phyloP scores from a whole-genome alignment of 2,888 invertebrate genomes.

The Xestobium rufovillosum region DNA sequence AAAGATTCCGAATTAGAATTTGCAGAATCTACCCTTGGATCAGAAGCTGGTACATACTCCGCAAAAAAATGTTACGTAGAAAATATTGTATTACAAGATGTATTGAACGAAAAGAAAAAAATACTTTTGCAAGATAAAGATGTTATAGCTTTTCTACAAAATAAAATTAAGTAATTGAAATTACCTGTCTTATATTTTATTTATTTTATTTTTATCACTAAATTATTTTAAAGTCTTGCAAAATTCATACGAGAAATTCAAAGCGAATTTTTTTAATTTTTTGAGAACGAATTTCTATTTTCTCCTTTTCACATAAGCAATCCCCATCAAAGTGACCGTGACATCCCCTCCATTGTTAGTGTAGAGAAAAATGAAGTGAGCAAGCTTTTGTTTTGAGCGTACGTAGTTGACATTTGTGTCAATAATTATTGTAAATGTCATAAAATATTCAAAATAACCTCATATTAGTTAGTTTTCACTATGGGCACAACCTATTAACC shows the following conservation, averaged over 20 bases:
- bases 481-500: no score
- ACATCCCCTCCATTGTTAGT: conserved; percentile 22
- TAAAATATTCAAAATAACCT: background rate
- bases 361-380: conserved; percentile 27
- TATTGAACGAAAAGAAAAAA: conserved; percentile 30
- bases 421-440: conserved; percentile 20
- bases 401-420: conserved; percentile 34
- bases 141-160: no score
- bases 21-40: background rate
- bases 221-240: background rate
- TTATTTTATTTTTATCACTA: conserved; percentile 3
- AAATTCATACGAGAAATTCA: no score
- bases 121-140: conserved; percentile 26
- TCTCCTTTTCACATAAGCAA: no score
- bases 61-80: conserved; percentile 23
- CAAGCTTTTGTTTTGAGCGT: conserved; percentile 36
- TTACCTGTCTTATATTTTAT: conserved; percentile 8
- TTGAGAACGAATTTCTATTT: no score
- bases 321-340: no score
- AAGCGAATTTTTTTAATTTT: no score
- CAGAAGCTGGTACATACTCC: conserved; percentile 6
- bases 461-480: background rate
- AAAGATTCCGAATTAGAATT: background rate
- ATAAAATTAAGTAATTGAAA: conserved; percentile 5
- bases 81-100: conserved; percentile 26